Evolutionary conservation across 2,888 invertebrate species (phyloP).

Genomic region (Leptura quadrifasciata): DNA sequence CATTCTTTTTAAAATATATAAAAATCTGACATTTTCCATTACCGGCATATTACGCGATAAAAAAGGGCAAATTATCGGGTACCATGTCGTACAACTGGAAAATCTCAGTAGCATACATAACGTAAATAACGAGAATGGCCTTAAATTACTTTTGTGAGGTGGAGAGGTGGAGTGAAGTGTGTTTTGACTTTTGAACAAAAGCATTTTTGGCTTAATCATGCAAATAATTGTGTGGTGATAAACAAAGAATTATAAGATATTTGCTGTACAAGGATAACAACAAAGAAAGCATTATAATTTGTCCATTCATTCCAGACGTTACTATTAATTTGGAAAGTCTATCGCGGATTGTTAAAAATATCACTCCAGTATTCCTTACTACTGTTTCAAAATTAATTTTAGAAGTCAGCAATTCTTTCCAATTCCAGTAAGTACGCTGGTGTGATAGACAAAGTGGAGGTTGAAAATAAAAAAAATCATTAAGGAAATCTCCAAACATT

Average conservation of each 20-base stretch:
- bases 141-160: conserved; percentile 67
- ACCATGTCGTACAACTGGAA: conserved; percentile 39
- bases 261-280: not conserved
- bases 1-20: not conserved
- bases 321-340: not conserved
- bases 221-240: not conserved
- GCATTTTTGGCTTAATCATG: conserved; percentile 28
- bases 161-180: conserved; percentile 60
- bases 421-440: not conserved
- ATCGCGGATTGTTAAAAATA: too few species aligned
- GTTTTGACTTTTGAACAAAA: not conserved
- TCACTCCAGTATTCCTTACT: too few species aligned
- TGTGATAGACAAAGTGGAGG: not conserved
- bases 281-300: conserved; percentile 4
- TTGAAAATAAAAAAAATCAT: not conserved
- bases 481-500: not conserved
- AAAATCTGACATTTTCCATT: conserved; percentile 28
- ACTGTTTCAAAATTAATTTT: too few species aligned
- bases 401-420: not conserved
- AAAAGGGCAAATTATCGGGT: conserved; percentile 26
- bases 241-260: conserved; percentile 1
- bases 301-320: not conserved
- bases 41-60: conserved; percentile 50
- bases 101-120: conserved; percentile 64
- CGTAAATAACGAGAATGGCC: conserved; percentile 68